phyloP scores from a whole-genome alignment of 2,797 vertebrate species.

The Catamblyrhynchus diadema region DNA sequence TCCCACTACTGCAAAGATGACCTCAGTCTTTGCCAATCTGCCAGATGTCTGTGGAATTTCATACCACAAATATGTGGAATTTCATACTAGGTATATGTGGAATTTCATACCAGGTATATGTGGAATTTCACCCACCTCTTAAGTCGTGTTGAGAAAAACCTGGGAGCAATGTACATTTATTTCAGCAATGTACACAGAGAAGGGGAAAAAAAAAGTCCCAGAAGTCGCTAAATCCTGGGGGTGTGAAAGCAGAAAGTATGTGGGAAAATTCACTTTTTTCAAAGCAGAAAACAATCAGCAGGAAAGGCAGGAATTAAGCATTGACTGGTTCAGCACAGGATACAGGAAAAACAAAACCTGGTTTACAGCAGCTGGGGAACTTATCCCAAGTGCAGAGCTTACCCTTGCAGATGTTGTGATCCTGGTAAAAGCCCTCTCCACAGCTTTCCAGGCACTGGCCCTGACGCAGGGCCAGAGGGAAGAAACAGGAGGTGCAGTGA shows the following conservation, averaged over 20 bases:
- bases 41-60: not conserved
- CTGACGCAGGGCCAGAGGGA: slow-evolving; percentile 69
- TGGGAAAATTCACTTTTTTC: not conserved
- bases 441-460: slow-evolving; percentile 86
- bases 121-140: not conserved
- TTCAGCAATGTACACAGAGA: rapidly evolving
- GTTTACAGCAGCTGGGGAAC: not conserved
- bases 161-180: not conserved
- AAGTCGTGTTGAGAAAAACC: not conserved
- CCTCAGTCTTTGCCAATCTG: not conserved
- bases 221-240: not conserved
- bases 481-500: slow-evolving; percentile 82
- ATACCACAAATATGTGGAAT: not conserved
- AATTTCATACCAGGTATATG: not conserved
- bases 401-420: slow-evolving; percentile 84
- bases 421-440: slow-evolving; percentile 84
- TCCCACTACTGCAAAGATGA: not conserved
- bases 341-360: not conserved
- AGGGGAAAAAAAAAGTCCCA: not conserved
- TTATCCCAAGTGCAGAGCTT: not conserved
- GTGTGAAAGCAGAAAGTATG: not conserved
- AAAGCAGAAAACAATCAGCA: not conserved
- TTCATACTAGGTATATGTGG: not conserved
- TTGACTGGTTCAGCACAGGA: rapidly evolving
- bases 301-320: not conserved